Conservation (phyloP, 2,888 invertebrate genomes). For the Mechanitis messenoides region DNA sequence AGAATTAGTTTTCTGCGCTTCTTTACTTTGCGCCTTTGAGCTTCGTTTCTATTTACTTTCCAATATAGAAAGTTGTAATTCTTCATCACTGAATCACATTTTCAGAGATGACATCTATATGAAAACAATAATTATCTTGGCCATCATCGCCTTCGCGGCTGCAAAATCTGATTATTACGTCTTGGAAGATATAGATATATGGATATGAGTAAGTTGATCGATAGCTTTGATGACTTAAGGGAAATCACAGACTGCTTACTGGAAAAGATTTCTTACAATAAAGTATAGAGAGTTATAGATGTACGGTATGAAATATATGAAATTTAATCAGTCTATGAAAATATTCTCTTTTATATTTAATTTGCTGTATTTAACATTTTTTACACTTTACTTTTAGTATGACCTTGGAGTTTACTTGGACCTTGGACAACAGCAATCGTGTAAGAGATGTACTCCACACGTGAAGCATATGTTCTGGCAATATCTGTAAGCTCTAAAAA, state of each 20-base stretch:
- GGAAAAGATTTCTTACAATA: background rate
- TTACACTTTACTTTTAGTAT: constrained; percentile 7
- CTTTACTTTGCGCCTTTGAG: no score
- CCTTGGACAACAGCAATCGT: constrained; percentile 42
- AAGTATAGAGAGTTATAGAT: constrained; percentile 19
- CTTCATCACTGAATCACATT: no score
- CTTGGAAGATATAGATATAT: background rate
- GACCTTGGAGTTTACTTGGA: background rate
- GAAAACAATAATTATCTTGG: constrained; percentile 8
- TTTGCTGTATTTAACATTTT: no score
- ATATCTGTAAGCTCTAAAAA: constrained; percentile 11
- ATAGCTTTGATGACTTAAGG: background rate
- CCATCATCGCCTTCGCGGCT: background rate
- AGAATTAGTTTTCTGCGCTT: no score
- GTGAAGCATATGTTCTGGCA: constrained; percentile 6
- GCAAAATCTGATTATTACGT: background rate
- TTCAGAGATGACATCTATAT: no score
- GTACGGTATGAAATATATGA: constrained; percentile 31
- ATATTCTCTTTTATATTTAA: no score
- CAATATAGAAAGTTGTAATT: no score
- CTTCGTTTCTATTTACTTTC: no score
- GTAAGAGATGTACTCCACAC: constrained; percentile 64
- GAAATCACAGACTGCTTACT: background rate
- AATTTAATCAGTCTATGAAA: background rate
- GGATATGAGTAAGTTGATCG: background rate